Conservation (phyloP, 2,113 vertebrate genomes). For the Nothocercus julius region DNA sequence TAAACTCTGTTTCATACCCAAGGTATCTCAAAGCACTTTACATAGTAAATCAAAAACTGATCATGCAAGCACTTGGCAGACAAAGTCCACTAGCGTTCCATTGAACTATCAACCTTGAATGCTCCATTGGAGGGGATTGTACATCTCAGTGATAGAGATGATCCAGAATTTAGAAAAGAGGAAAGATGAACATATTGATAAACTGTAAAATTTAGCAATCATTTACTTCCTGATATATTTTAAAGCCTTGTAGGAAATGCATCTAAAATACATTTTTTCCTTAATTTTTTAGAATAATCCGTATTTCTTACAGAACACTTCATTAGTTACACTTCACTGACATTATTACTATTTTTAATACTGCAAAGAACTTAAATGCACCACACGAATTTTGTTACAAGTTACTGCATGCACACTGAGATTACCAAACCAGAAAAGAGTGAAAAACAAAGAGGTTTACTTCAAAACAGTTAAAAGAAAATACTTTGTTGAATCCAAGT, state of each 20-base stretch:
- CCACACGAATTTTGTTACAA: background rate
- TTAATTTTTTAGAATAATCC: background rate
- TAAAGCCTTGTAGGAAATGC: background rate
- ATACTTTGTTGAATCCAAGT: background rate
- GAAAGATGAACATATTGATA: background rate
- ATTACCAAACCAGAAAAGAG: background rate
- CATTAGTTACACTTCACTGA: background rate
- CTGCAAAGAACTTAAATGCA: background rate
- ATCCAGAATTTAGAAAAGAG: background rate
- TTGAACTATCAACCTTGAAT: rapidly evolving
- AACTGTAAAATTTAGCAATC: background rate
- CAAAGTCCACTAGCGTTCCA: background rate
- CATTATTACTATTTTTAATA: background rate
- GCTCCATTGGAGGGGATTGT: background rate
- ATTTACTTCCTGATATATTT: background rate
- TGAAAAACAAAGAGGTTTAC: background rate
- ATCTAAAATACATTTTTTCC: background rate
- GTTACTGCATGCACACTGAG: background rate
- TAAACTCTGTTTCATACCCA: background rate
- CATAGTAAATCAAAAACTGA: background rate
- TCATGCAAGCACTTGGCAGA: background rate
- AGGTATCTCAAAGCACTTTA: background rate
- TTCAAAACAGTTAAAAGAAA: background rate
- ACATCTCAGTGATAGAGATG: background rate
- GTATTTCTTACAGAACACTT: background rate